Evolutionary conservation across 2,888 invertebrate genomes (phyloP), one percentile per base, ranked within the genome.

Genomic region (Merodon equestris): DNA sequence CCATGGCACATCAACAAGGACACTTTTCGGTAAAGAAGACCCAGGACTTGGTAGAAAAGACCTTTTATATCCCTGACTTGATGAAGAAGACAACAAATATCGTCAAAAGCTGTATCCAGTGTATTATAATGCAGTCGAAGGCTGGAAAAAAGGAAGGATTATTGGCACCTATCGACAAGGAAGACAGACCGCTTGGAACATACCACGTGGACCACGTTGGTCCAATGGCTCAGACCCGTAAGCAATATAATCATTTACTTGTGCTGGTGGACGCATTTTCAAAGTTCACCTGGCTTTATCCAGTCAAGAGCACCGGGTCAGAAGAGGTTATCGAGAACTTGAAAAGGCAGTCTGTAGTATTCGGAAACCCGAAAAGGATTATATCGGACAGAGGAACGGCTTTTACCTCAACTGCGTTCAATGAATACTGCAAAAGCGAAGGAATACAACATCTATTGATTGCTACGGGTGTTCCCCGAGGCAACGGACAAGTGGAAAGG

Each of bases 351-450:
- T 2, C 27, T 7, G 7, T 4, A 4, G 7, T 27, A 4, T 27
- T 27, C 27, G 27, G 27, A 2, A 27, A 14, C 83, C 85, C 0
- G 0, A 4, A 7, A 3, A 2, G 34, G 5, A 34, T 50, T 0
- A 5, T 34, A 1, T 34, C 34, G 1, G 88, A 89, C 64, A 74
- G 85, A 38, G 87, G 87, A 10, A 83, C 85, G n/a, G 83, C 84
- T 1, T 89, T 87, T 60, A 89, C 88, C 0, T 84, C 86, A 1
- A 82, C 83, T 14, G 44, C 50, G 2, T 88, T 89, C 64, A 70
- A 82, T 44, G 53, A 74, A 3, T 86, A 85, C 67, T 88, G 86
- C 67, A 61, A 79, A 18, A 81, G 83, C 1, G 85, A 87, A 66
- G 61, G 60, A 0, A 73, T 81, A 7, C 58, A 71, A 15, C 87